Conservation (phyloP, 2,797 vertebrate species). For the Psittacula derbiana region DNA sequence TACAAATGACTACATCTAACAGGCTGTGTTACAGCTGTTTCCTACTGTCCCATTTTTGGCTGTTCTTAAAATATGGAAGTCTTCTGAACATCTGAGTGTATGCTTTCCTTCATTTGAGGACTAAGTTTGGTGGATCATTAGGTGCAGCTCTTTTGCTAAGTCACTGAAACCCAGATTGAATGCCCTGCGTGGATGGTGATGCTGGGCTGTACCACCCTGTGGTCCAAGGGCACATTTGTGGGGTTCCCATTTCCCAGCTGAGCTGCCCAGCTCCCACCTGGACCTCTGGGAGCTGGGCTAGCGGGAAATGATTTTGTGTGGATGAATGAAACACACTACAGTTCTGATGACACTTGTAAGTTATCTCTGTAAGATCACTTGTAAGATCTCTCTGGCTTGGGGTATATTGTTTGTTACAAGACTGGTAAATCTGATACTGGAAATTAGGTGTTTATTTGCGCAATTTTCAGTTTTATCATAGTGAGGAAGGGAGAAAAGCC, state of each 20-base stretch:
- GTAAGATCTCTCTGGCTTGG: background rate
- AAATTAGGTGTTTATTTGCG: background rate
- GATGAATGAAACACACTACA: background rate
- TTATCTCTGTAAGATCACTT: too few species aligned
- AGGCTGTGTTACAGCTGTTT: slow-evolving; percentile 28
- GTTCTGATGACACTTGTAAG: background rate
- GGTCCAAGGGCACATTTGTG: background rate
- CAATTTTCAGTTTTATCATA: background rate
- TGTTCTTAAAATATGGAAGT: background rate
- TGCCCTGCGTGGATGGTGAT: background rate
- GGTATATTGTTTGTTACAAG: background rate
- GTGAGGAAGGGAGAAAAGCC: background rate
- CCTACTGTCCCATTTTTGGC: background rate
- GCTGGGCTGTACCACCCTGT: background rate
- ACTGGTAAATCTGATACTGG: background rate
- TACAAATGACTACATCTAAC: slow-evolving; percentile 1
- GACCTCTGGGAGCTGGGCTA: background rate
- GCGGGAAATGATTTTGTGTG: background rate
- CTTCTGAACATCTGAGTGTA: background rate
- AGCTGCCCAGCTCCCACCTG: background rate
- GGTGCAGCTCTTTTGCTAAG: background rate
- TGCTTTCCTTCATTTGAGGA: background rate
- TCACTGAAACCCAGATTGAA: background rate
- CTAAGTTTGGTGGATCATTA: background rate
- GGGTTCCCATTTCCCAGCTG: background rate